Percentiles rank a stretch among this genome's conserved stretches.
These are phyloP conservation scores for Drosophila helvetica DNA, from an alignment of 2,888 invertebrate genomes.

Conservation along the genomic window DNA sequence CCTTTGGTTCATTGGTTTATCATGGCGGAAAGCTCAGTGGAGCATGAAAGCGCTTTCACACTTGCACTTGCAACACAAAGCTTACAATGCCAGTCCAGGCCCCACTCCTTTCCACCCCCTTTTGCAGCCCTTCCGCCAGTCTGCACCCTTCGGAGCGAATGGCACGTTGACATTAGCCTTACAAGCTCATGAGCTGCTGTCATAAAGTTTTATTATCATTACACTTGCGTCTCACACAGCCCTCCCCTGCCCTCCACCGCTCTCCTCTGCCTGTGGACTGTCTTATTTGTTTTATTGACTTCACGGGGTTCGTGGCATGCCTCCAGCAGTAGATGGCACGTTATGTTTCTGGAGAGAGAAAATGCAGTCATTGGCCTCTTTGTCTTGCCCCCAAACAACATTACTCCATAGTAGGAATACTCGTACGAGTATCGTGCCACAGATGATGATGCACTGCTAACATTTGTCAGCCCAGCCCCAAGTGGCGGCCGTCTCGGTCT, in stretches of 20 bases:
- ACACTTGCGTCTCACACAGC: conserved; percentile 56
- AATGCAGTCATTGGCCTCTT: conserved; percentile 75
- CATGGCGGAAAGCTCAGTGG: conserved; percentile 58
- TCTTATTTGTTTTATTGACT: conserved; percentile 76
- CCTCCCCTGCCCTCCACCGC: not conserved
- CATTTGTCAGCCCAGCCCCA: conserved; percentile 68
- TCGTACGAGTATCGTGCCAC: conserved; percentile 18
- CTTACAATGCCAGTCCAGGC: conserved; percentile 5
- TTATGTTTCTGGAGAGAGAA: conserved; percentile 59
- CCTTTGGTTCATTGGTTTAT: conserved; percentile 39
- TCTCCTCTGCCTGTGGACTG: conserved; percentile 35
- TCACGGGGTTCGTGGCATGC: conserved; percentile 18
- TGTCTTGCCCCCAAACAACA: conserved; percentile 51
- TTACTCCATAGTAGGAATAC: too few species aligned
- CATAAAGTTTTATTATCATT: conserved; percentile 77
- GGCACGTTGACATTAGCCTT: conserved; percentile 75
- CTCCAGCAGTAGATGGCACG: conserved; percentile 9
- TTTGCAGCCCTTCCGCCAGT: not conserved
- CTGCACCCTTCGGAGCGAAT: conserved; percentile 9
- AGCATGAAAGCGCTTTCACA: conserved; percentile 74
- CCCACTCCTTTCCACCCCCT: not conserved
- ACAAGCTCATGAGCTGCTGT: conserved; percentile 74
- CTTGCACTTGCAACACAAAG: conserved; percentile 49
- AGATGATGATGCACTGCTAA: conserved; percentile 57
- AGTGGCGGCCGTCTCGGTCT: conserved; percentile 55